These are phyloP conservation scores for Scomberomorus guttatus DNA, from an alignment of 2,797 vertebrate genomes.

Conservation along the genomic window DNA sequence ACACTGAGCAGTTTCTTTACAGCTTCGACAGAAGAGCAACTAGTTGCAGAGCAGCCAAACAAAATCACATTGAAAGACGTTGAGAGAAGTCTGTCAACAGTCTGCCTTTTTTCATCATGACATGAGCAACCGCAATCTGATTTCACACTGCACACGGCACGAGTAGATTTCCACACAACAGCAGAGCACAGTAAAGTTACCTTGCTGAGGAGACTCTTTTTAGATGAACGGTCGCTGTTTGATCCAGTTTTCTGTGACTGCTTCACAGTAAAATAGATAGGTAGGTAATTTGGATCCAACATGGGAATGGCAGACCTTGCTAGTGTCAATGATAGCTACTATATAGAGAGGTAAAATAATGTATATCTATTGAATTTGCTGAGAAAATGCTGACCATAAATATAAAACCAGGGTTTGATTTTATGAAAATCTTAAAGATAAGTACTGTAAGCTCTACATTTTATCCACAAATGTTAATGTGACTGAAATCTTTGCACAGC, in stretches of 20 bases:
- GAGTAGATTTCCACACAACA: not conserved
- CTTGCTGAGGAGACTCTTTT: not conserved
- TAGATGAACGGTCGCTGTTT: fast-evolving
- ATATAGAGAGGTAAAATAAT: not conserved
- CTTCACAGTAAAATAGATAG: not conserved
- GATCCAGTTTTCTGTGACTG: not conserved
- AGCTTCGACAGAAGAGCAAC: too few species aligned
- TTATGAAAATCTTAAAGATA: not conserved
- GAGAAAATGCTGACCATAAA: not conserved
- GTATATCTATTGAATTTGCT: not conserved
- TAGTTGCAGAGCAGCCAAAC: too few species aligned
- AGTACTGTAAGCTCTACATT: not conserved
- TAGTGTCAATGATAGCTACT: not conserved
- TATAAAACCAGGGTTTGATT: not conserved
- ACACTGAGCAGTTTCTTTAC: too few species aligned
- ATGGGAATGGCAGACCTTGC: not conserved
- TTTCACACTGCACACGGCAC: too few species aligned
- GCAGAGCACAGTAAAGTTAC: not conserved
- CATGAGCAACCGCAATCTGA: too few species aligned
- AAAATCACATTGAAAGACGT: too few species aligned
- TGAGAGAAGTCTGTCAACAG: too few species aligned
- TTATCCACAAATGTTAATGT: not conserved
- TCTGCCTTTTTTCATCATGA: too few species aligned
- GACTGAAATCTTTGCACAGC: conserved; percentile 77
- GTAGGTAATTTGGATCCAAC: not conserved